Evolutionary conservation across 2,888 invertebrate species (phyloP).

Genomic region (Hybos culiciformis): DNA sequence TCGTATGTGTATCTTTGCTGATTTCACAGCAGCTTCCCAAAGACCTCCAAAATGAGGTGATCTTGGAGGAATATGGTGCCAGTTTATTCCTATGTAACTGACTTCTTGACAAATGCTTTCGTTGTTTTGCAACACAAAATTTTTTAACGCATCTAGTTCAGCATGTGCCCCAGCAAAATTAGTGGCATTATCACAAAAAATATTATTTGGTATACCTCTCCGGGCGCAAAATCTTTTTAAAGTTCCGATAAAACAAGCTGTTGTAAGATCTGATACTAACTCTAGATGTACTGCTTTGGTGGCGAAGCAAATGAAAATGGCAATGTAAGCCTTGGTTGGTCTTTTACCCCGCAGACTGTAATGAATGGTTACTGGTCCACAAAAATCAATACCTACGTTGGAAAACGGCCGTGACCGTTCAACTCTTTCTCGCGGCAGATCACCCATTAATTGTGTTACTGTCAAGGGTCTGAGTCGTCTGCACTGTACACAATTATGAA

Average conservation of each 20-base stretch:
- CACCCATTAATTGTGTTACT: conserved; percentile 15
- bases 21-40: conserved; percentile 15
- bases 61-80: conserved; percentile 13
- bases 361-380: conserved; percentile 11
- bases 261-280: not conserved
- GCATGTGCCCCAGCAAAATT: conserved; percentile 11
- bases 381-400: not conserved
- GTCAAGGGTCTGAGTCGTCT: conserved; percentile 1
- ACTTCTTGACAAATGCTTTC: not conserved
- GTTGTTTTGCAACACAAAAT: too few relatives aligned
- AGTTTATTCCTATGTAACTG: not conserved
- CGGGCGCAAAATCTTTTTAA: conserved; percentile 6
- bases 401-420: not conserved
- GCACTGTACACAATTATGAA: conserved; percentile 9
- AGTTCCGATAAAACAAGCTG: not conserved
- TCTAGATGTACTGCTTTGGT: conserved; percentile 16
- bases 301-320: not conserved
- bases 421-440: conserved; percentile 14
- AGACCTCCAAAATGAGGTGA: conserved; percentile 14
- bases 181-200: conserved; percentile 9
- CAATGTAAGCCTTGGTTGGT: conserved; percentile 1
- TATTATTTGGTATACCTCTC: conserved; percentile 2
- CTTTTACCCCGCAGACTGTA: conserved; percentile 8
- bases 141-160: not conserved
- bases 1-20: conserved; percentile 12